Evolutionary conservation across 2,797 vertebrate genomes (phyloP), one percentile per base, ranked within the genome.

Genomic region (Periophthalmus magnuspinnatus): DNA sequence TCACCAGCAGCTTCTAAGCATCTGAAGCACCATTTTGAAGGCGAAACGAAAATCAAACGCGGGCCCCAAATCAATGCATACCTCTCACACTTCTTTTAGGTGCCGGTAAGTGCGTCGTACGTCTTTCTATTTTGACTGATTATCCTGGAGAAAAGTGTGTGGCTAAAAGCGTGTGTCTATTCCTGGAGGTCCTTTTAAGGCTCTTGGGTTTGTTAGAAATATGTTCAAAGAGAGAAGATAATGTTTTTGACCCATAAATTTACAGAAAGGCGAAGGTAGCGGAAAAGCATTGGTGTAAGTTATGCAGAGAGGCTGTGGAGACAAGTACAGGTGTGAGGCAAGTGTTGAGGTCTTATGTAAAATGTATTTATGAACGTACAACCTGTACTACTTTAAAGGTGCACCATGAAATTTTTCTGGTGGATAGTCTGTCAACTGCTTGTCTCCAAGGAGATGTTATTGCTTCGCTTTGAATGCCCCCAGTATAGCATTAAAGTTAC

Each of bases 1-100:
- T 88, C 84, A 83, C 72, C 79, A 85, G 75, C 79, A 86, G 75
- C 63, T 76, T 85, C 77, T 84, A 75, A 85, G 86, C 72, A 79
- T 86, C 77, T 84, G 76, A 85, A 88, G 77, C 75, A 81, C 80
- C 78, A 73, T 85, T 90, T 82, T 41, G 38, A 68, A 70, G 87
- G 74, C 33, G 66, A 72, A 67, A 75, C 32, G 22, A 76, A 73
- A 74, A 70, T 75, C 70, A 80, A 84, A 71, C 82, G 38, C 5
- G 36, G 62, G 73, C 79, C 79, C 84, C 72, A 83, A 86, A 89
- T 89, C 76, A 86, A 78, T 85, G 73, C 58, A 56, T 73, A 21
- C 76, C 80, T 74, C 67, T 82, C 77, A 45, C 60, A 75, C 84
- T 72, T 85, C 75, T 82, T 87, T 81, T 76, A 85, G 80, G 67